Conservation (phyloP, 2,797 vertebrate genomes). For the Dipus sagitta region DNA sequence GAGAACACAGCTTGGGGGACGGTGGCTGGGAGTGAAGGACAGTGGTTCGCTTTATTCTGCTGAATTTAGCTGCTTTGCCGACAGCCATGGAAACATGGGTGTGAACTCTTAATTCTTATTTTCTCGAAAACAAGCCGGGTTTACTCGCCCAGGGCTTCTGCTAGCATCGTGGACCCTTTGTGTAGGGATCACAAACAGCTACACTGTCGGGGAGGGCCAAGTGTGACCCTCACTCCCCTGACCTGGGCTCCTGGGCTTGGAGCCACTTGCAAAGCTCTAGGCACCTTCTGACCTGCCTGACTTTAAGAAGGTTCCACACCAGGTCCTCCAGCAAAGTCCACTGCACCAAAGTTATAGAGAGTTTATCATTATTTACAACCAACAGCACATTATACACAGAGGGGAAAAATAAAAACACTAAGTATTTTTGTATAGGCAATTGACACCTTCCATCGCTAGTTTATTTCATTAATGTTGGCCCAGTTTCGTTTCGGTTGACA, state of each 20-base stretch:
- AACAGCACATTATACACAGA: neutral
- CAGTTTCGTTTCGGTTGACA: conserved; percentile 20
- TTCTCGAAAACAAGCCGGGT: conserved; percentile 26
- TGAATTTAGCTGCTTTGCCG: neutral
- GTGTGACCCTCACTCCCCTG: neutral
- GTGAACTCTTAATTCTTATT: neutral
- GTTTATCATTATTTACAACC: neutral
- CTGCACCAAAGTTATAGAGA: neutral
- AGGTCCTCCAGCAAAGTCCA: neutral
- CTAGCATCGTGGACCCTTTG: neutral
- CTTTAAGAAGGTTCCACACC: neutral
- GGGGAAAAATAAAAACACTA: neutral
- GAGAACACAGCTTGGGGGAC: neutral
- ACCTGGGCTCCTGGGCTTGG: neutral
- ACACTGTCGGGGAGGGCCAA: neutral
- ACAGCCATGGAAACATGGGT: neutral
- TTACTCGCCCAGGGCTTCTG: neutral
- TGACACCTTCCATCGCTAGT: neutral
- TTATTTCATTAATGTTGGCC: neutral
- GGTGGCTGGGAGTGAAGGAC: neutral
- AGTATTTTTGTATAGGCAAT: neutral
- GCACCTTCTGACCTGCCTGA: neutral
- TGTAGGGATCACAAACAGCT: neutral
- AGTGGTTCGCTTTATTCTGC: neutral
- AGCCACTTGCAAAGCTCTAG: neutral